These are phyloP conservation scores for Polymixis lichenea DNA, from an alignment of 2,888 invertebrate species.

Conservation along the genomic window DNA sequence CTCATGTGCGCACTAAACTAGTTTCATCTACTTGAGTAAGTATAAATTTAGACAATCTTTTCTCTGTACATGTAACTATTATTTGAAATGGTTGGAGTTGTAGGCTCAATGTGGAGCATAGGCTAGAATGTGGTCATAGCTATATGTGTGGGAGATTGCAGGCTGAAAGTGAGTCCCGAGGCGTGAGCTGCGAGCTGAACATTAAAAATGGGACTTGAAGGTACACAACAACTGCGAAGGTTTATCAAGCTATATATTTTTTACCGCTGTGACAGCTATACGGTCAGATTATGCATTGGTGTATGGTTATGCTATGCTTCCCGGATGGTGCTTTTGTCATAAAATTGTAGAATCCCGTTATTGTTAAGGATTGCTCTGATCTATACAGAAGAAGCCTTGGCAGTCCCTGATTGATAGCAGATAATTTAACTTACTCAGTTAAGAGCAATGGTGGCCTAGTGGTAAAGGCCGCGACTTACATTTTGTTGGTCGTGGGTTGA, in stretches of 20 bases:
- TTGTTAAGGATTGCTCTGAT: background rate
- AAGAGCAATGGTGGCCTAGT: too few species aligned
- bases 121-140: background rate
- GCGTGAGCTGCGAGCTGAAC: background rate
- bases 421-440: background rate
- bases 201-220: background rate
- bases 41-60: background rate
- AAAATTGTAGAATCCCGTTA: background rate
- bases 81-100: background rate
- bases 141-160: background rate
- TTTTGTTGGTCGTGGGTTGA: too few species aligned
- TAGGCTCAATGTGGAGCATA: background rate
- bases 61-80: background rate
- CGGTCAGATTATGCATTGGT: background rate
- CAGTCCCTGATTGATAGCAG: background rate
- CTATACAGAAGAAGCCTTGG: too few species aligned
- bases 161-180: too few species aligned
- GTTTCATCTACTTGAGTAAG: slow-evolving; percentile 1
- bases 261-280: too few species aligned
- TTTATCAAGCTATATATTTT: background rate
- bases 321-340: background rate
- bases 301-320: too few species aligned
- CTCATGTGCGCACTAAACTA: slow-evolving; percentile 24
- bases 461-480: too few species aligned
- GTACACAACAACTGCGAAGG: background rate